A percentile compares a stretch with the other conserved stretches of the same genome.
Conservation (phyloP, 2,888 invertebrate genomes). For the Dynastes hyllus region DNA sequence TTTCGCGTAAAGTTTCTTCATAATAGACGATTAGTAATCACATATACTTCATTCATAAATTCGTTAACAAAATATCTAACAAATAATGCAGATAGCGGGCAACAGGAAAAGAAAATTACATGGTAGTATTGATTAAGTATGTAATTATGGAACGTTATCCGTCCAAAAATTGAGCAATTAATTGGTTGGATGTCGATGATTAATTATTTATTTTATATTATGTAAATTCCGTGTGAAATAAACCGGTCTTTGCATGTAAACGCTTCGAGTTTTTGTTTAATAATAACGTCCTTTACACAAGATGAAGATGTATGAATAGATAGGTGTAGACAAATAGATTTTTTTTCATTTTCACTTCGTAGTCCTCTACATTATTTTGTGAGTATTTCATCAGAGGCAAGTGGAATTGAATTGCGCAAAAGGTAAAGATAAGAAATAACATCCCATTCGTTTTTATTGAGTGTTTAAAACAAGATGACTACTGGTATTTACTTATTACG, state of each 20-base stretch:
- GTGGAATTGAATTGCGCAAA: background rate
- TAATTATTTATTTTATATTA: slow-evolving; percentile 27
- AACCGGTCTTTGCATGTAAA: background rate
- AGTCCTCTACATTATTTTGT: too few species aligned
- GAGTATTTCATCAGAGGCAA: too few species aligned
- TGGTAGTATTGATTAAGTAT: background rate
- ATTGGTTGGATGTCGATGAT: slow-evolving; percentile 30
- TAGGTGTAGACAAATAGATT: background rate
- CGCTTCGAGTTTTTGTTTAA: background rate
- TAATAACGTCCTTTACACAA: background rate
- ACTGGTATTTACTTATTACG: too few species aligned
- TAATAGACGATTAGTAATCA: too few species aligned
- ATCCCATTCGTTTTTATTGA: too few species aligned
- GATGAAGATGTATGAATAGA: background rate
- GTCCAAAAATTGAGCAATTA: slow-evolving; percentile 32
- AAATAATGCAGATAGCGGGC: background rate
- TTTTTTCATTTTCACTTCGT: too few species aligned
- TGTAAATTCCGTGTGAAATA: slow-evolving; percentile 35
- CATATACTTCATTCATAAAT: too few species aligned
- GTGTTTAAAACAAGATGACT: too few species aligned
- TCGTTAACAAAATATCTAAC: background rate
- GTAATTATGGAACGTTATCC: slow-evolving; percentile 9
- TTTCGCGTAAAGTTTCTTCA: too few species aligned
- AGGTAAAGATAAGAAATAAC: too few species aligned
- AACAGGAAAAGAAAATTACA: background rate